Evolutionary conservation across 2,113 vertebrate species (phyloP).

Genomic region (Gnathonemus echidnorhynchus): DNA sequence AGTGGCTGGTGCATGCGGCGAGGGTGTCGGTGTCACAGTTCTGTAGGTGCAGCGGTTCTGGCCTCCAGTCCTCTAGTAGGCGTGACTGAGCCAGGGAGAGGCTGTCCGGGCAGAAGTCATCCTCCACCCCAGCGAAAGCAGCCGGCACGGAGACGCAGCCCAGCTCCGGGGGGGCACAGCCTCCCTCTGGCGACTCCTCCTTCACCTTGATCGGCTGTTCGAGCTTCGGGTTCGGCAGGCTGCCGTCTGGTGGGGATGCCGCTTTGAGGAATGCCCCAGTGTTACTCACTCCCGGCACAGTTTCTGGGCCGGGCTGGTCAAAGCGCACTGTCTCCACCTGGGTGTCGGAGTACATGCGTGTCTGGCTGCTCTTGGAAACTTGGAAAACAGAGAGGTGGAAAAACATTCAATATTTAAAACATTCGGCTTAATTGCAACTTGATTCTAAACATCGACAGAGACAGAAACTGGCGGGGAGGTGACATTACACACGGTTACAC

Average conservation of each 20-base stretch:
- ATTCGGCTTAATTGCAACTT: not conserved
- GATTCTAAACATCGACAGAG: not conserved
- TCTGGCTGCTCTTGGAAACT: constrained; percentile 10
- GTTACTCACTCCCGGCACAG: not conserved
- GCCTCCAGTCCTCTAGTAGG: constrained; percentile 43
- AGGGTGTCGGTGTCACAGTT: constrained; percentile 24
- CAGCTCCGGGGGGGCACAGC: not conserved
- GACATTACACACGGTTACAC: not conserved
- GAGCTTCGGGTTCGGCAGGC: constrained; percentile 1
- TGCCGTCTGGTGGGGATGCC: not conserved
- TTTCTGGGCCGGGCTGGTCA: constrained; percentile 7
- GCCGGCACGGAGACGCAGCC: constrained; percentile 7
- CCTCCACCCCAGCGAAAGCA: constrained; percentile 15
- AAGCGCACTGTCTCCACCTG: constrained; percentile 13
- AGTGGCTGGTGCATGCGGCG: constrained; percentile 28
- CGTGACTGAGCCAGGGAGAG: constrained; percentile 38
- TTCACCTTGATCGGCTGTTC: constrained; percentile 26
- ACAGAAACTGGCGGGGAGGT: not conserved
- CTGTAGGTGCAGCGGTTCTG: constrained; percentile 34
- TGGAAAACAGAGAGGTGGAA: not conserved
- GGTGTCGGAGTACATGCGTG: constrained; percentile 19
- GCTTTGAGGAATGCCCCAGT: not conserved
- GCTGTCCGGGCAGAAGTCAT: constrained; percentile 31
- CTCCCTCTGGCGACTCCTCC: constrained; percentile 29
- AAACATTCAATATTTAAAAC: not conserved